Evolutionary conservation across 1,140 invertebrate species (phyloP), one percentile per base, ranked within the genome.

Genomic region (Brachionus asplanchnoidis): DNA sequence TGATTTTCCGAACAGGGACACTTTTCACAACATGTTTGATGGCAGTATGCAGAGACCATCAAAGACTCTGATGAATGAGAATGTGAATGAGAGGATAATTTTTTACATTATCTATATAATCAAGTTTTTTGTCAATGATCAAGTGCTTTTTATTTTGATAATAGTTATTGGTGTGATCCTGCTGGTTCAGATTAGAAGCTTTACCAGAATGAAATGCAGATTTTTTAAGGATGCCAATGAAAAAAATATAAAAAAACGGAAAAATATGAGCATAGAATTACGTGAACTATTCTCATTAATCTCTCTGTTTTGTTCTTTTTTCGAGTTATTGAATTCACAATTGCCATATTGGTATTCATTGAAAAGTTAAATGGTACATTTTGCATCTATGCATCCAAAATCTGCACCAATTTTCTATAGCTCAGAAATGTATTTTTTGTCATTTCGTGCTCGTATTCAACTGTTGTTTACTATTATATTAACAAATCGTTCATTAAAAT

Each of bases 1-100:
- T 26, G 73, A 77, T 50, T 77, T 77, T 77, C 73, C 73, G 20
- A 77, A 7, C 17, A 77, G 14, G n/a, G 46, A 77, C 26, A 77
- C 40, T 1, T 77, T 77, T 9, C 17, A 42, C 1, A 73, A 73
- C 20, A 42, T 73, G 17, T 73, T 73, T 42, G 36, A 73, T 17
- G 17, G 8, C 7, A 40, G 0, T 40, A n/a, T 40, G 12, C 32
- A 73, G 17, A 40, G 17, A 44, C 68, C 68, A 5, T 42, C 9
- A 9, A 17, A 8, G 2, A 17, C 36, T 17, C 5, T 20, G n/a
- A 73, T 40, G 12, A 20, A 73, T 6, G 3, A 40, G 3, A 5
- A 12, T 17, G n/a, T 46, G 1, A n/a, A 42, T 9, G 9, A 40
- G 12, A 42, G 9, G 12, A 2, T 73, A 42, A 8, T 77, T 28